Base-by-base conservation (phyloP, 2,797 vertebrate genomes). In the Esox masquinongy region DNA sequence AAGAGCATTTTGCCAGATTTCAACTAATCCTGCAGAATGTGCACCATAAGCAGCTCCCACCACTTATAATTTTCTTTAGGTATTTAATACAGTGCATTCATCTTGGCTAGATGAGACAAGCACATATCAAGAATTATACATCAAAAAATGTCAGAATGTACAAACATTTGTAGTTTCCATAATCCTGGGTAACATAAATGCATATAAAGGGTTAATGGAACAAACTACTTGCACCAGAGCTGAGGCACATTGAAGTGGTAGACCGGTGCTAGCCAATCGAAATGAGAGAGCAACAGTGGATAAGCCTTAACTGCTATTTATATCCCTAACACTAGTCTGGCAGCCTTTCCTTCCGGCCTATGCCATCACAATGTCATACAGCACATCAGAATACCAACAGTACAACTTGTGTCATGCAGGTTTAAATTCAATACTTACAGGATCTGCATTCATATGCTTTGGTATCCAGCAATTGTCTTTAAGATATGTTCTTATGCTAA, bases 301-400 rank as follows among this genome's bases (percentile, higher is more conserved):
- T 90, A 88, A 88, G 87, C 83, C 83, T 82, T 86, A 75, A 77
- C 74, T 82, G 80, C 90, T 92, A 93, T 92, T 92, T 92, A 89
- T 92, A 93, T 88, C 89, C 56, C 80, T 36, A 81, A 84, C 82
- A 87, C 85, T 85, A 80, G 82, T 87, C 86, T 88, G 85, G 80
- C 88, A 81, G 82, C 31, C 68, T 89, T 80, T 88, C 85, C 83
- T 88, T 88, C 82, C 74, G 70, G 74, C 77, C 63, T 73, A 80
- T 85, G 88, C 83, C 79, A 87, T 80, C 81, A 80, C 81, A 87
- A 77, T 78, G 80, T 84, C 83, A 85, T 24, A 24, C 70, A 86
- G 78, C 75, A 61, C 70, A 86, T 76, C 77, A 63, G 43, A 49
- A 47, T 31, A 56, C 67, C 70, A n/a, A 63, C n/a, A 43, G 53